Evolutionary conservation across 2,113 vertebrate genomes (phyloP).

Genomic region (Tychaedon coryphoeus): DNA sequence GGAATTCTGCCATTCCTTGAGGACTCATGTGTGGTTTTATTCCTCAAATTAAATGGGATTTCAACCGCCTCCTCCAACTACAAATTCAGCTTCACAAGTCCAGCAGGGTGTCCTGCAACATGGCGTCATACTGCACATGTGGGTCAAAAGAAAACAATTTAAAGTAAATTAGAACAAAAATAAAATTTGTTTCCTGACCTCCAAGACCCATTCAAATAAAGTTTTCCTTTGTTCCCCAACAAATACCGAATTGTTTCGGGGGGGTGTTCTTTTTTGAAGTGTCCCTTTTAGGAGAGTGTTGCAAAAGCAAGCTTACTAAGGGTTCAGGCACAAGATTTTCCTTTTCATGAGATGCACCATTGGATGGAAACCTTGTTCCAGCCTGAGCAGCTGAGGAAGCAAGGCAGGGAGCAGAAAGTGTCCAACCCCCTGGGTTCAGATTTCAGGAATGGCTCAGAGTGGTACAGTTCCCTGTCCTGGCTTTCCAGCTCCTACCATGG

Average conservation of each 20-base stretch:
- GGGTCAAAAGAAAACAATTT: neutral
- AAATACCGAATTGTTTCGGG: neutral
- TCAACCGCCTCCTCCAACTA: neutral
- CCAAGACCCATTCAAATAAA: rapidly evolving
- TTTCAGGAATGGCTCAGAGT: neutral
- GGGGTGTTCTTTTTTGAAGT: neutral
- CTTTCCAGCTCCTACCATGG: rapidly evolving
- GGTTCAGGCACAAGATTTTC: neutral
- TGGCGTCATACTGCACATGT: neutral
- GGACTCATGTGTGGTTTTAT: neutral
- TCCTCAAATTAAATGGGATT: neutral
- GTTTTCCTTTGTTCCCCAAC: neutral
- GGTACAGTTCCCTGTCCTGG: neutral
- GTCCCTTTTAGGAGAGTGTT: rapidly evolving
- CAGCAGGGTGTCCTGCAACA: neutral
- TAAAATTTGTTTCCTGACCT: neutral
- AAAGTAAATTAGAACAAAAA: neutral
- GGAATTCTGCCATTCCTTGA: neutral
- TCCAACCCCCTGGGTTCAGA: neutral
- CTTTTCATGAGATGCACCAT: neutral
- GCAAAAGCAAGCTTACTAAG: neutral
- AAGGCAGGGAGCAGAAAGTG: neutral
- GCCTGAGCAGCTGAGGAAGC: neutral
- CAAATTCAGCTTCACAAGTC: neutral
- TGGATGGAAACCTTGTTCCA: neutral